Percentiles rank a stretch among this genome's conserved stretches.
phyloP scores from a whole-genome alignment of 2,888 invertebrate species.

The Scaptomyza flava region DNA sequence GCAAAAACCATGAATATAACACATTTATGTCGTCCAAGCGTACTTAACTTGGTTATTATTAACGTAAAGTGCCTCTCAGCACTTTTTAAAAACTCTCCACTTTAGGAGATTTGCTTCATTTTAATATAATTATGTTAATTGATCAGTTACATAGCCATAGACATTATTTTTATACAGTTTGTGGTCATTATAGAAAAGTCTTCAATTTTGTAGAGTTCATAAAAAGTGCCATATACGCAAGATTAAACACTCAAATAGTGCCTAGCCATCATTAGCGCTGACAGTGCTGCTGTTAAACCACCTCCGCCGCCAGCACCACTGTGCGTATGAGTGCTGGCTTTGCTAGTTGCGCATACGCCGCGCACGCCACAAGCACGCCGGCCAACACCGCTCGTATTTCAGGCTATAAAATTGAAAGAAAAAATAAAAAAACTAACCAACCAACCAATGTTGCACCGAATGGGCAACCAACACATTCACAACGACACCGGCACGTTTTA shows the following conservation, averaged over 20 bases:
- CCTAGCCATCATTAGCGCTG: slow-evolving; percentile 43
- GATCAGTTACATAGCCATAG: background rate
- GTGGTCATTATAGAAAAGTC: slow-evolving; percentile 37
- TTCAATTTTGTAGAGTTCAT: slow-evolving; percentile 57
- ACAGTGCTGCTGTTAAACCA: slow-evolving; percentile 1
- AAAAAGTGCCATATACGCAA: slow-evolving; percentile 40
- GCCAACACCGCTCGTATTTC: slow-evolving; percentile 55
- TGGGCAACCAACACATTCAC: slow-evolving; percentile 38
- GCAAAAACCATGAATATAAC: background rate
- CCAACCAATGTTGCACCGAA: slow-evolving; percentile 17
- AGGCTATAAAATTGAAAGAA: slow-evolving; percentile 48
- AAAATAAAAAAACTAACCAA: slow-evolving; percentile 17
- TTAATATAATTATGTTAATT: slow-evolving; percentile 24
- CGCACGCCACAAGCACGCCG: slow-evolving; percentile 64
- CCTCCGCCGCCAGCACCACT: slow-evolving; percentile 39
- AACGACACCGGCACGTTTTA: slow-evolving; percentile 80
- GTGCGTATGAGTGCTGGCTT: slow-evolving; percentile 68
- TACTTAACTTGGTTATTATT: background rate
- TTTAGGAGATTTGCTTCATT: background rate
- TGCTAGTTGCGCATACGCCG: slow-evolving; percentile 70
- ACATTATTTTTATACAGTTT: slow-evolving; percentile 2
- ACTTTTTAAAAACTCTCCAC: slow-evolving; percentile 13
- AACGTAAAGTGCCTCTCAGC: background rate
- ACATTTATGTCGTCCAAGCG: background rate
- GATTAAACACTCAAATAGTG: slow-evolving; percentile 38